Conservation (phyloP, 2,113 vertebrate species). For the western clawed frog (Xenopus tropicalis) region DNA sequence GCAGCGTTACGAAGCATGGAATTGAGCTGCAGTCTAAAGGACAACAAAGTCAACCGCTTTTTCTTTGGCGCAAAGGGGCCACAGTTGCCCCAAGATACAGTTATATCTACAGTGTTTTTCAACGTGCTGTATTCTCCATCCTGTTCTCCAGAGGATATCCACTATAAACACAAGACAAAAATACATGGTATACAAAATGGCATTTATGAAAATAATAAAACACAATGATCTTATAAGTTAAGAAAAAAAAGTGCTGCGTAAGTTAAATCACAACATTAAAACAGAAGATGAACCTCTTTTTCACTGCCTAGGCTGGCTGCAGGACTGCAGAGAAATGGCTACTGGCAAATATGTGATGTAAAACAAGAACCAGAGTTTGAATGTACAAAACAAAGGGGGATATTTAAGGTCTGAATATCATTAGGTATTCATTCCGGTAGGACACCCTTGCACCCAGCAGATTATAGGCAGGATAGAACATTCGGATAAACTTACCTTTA, state of each 20-base stretch:
- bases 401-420: no score
- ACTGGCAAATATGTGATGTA: not conserved
- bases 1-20: not conserved
- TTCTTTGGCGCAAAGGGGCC: not conserved
- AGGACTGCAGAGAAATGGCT: not conserved
- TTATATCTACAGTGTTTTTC: conserved; percentile 17
- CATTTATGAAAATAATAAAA: conserved; percentile 32
- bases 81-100: not conserved
- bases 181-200: conserved; percentile 28
- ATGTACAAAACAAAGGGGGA: no score
- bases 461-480: no score
- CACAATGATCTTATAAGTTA: conserved; percentile 25
- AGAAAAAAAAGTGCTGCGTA: conserved; percentile 20
- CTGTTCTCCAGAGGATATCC: not conserved
- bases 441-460: no score
- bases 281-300: not conserved
- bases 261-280: not conserved
- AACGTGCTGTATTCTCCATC: not conserved
- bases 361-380: no score
- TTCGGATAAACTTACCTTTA: no score
- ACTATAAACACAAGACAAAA: conserved; percentile 10
- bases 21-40: not conserved
- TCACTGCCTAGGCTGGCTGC: not conserved
- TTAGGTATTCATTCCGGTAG: no score
- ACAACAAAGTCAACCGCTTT: not conserved